Evolutionary conservation across 2,797 vertebrate genomes (phyloP), one percentile per base, ranked within the genome.

Genomic region (Sarcoramphus papa): DNA sequence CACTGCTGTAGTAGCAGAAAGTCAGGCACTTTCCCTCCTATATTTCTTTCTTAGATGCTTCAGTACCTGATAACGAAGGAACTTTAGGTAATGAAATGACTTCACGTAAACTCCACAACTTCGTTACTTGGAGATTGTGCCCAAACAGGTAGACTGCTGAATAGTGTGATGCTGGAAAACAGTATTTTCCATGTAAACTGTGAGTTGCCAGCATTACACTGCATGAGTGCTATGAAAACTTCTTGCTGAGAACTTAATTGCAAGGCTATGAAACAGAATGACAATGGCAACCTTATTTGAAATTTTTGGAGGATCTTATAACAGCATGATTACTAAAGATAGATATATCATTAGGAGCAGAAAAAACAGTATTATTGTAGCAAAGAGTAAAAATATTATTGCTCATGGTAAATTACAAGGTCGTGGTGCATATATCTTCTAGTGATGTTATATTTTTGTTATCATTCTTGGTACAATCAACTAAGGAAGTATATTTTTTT

Each of bases 391-490:
- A 63, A 63, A 28, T 41, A 33, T 47, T 76, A 6, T 88, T 72
- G 30, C 3, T 79, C 9, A 62, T 14, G 80, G 6, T 67, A 80
- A 76, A 41, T 47, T 20, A 13, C 21, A 88, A 63, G 20, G 14
- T 18, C 1, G 0, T 9, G 5, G 2, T 62, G 28, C 7, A 4
- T 23, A 2, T 30, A 15, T 76, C 2, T 60, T 74, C 47, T 60
- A 40, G 3, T n/a, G 14, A 12, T 28, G 7, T 6, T 72, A 11
- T 28, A 14, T 69, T 79, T 70, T 72, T 82, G 10, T 64, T 35
- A 21, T 17, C 0, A 45, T 75, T 92, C 25, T 43, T 18, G 60
- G 9, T 43, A 53, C 10, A 45, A 15, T 56, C 25, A 74, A 3
- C 3, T 45, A 59, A 70, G 9, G 22, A 90, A 87, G 10, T 25